Evolutionary conservation across 2,888 invertebrate genomes (phyloP), one percentile per base, ranked within the genome.

Genomic region (Limnephilus marmoratus): DNA sequence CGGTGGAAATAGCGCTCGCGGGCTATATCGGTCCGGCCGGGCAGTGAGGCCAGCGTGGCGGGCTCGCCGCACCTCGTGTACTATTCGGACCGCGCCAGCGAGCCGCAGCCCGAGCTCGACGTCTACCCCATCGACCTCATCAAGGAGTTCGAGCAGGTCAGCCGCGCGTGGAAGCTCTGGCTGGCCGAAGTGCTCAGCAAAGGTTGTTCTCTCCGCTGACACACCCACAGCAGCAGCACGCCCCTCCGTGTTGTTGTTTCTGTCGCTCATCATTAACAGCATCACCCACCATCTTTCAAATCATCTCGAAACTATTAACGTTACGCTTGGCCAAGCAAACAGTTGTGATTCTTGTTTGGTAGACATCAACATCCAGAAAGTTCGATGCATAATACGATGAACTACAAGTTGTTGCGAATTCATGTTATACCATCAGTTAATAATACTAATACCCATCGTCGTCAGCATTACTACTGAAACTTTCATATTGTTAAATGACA

Each of bases 91-190:
- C 97, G 97, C 96, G 97, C 97, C 96, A 95, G 96, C 97, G 95
- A 96, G 96, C 95, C 96, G 96, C 94, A 95, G 95, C 95, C 96
- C 95, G 94, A 97, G 94, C 96, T 96, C 94, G 96, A 96, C 94
- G 97, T 98, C 94, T 98, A 98, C 96, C 97, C 98, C 94, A 96
- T 97, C 95, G 98, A 98, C 95, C 97, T 98, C 95, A 98, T 98
- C 96, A 98, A 98, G 96, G 98, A 98, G 96, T 98, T 98, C 95
- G 98, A 98, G 95, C 97, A 97, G 94, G 97, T 98, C 94, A 97
- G 98, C 94, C 97, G 97, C 94, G 97, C 97, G 92, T 97, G 98
- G 97, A 98, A 97, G 95, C 97, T 97, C 94, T 97, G 97, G 96
- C 96, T 98, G 94, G 97, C 97, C 94, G 97, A 98, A 95, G 96